Evolutionary conservation across 2,113 vertebrate species (phyloP).

Genomic region (Epinephelus cyanopodus): DNA sequence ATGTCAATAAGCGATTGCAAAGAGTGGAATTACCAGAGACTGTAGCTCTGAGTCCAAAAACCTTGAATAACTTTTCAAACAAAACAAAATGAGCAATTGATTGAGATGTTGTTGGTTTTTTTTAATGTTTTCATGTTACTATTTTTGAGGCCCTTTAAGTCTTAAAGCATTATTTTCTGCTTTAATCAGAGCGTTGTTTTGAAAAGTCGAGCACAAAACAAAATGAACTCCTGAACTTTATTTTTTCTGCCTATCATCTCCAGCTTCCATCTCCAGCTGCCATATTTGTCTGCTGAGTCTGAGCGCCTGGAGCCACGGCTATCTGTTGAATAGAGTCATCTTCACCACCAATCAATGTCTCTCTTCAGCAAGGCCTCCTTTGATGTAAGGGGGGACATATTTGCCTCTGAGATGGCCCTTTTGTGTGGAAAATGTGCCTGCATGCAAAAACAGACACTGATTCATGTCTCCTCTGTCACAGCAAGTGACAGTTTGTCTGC

Average conservation of each 20-base stretch:
- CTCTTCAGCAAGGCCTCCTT: constrained; percentile 52
- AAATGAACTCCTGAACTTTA: constrained; percentile 35
- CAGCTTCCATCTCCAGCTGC: constrained; percentile 21
- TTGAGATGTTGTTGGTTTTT: constrained; percentile 1
- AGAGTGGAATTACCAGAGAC: neutral
- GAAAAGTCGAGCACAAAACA: neutral
- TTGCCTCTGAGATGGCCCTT: constrained; percentile 58
- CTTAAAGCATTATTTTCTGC: neutral
- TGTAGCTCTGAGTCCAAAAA: neutral
- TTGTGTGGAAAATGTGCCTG: constrained; percentile 55
- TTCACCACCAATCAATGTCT: constrained; percentile 50
- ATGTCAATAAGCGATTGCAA: neutral
- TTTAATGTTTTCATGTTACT: neutral
- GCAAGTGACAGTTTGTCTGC: constrained; percentile 32
- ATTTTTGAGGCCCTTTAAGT: neutral
- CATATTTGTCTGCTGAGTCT: constrained; percentile 21
- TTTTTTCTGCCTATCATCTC: constrained; percentile 17
- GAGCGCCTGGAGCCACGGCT: constrained; percentile 54
- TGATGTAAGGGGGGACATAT: constrained; percentile 50
- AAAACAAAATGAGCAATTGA: constrained; percentile 3
- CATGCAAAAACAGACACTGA: constrained; percentile 58
- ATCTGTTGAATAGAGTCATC: constrained; percentile 62
- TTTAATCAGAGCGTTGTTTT: neutral
- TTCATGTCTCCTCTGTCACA: constrained; percentile 47
- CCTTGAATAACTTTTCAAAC: neutral